phyloP scores from a whole-genome alignment of 2,888 invertebrate species.

The Exocentrus adspersus region DNA sequence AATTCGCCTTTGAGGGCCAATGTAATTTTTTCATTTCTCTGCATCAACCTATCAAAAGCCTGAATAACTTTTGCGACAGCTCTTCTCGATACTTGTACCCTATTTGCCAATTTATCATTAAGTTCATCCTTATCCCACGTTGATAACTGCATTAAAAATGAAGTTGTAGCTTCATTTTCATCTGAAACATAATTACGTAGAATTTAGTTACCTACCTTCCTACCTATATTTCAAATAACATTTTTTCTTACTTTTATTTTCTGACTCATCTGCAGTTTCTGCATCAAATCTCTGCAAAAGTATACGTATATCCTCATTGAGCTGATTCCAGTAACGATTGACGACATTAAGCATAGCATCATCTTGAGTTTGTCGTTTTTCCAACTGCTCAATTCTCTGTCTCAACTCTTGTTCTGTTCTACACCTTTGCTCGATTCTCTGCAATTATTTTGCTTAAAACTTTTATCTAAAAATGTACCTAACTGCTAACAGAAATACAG shows the following conservation, averaged over 20 bases:
- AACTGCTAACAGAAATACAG: too few species aligned
- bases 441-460: slow-evolving; percentile 44
- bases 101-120: slow-evolving; percentile 93
- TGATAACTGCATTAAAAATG: slow-evolving; percentile 93
- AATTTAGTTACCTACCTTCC: too few species aligned
- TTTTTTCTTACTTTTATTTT: slow-evolving; percentile 81
- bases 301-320: slow-evolving; percentile 96
- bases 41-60: slow-evolving; percentile 94
- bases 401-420: slow-evolving; percentile 87
- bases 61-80: slow-evolving; percentile 97
- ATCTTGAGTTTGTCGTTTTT: slow-evolving; percentile 94
- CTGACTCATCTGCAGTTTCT: slow-evolving; percentile 95
- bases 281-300: slow-evolving; percentile 96
- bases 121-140: slow-evolving; percentile 98
- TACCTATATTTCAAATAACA: too few species aligned
- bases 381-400: slow-evolving; percentile 92
- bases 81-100: slow-evolving; percentile 95
- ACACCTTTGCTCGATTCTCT: slow-evolving; percentile 93
- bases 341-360: slow-evolving; percentile 98
- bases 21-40: slow-evolving; percentile 95
- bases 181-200: slow-evolving; percentile 74
- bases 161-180: slow-evolving; percentile 96
- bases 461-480: not conserved
- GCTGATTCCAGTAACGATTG: slow-evolving; percentile 95
- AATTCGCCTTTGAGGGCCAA: slow-evolving; percentile 85